Evolutionary conservation across 2,797 vertebrate species (phyloP).

Genomic region (Girardinus metallicus): DNA sequence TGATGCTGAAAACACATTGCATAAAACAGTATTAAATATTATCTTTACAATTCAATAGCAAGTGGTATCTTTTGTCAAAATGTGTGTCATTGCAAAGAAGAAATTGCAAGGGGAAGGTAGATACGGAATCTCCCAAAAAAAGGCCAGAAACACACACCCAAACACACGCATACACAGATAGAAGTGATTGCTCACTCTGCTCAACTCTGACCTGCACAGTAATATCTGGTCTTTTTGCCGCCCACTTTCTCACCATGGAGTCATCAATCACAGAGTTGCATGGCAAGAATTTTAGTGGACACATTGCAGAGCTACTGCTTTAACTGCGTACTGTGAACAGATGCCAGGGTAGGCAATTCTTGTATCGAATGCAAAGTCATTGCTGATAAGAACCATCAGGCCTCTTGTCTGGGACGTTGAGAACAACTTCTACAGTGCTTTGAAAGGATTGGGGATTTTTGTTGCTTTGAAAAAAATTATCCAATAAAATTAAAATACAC

Average conservation of each 20-base stretch:
- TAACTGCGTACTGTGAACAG: conserved; percentile 16
- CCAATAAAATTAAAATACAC: neutral
- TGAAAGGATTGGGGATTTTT: neutral
- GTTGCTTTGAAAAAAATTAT: conserved; percentile 1
- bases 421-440: neutral
- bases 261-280: conserved; percentile 73
- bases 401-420: neutral
- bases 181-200: conserved; percentile 67
- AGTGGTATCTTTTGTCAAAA: conserved; percentile 63
- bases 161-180: conserved; percentile 33
- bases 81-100: conserved; percentile 71
- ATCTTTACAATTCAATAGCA: conserved; percentile 63
- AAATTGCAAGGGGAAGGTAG: conserved; percentile 71
- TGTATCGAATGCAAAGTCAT: conserved; percentile 20
- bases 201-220: conserved; percentile 76
- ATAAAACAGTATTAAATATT: conserved; percentile 66
- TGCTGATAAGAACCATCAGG: conserved; percentile 27
- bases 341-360: conserved; percentile 3
- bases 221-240: conserved; percentile 66
- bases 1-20: conserved; percentile 30
- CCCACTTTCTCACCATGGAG: conserved; percentile 67
- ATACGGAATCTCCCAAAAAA: conserved; percentile 37
- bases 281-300: conserved; percentile 63
- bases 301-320: conserved; percentile 65
- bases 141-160: conserved; percentile 18